These are phyloP conservation scores for Rhynchotus rufescens DNA, from an alignment of 2,797 vertebrate genomes.

Conservation along the genomic window DNA sequence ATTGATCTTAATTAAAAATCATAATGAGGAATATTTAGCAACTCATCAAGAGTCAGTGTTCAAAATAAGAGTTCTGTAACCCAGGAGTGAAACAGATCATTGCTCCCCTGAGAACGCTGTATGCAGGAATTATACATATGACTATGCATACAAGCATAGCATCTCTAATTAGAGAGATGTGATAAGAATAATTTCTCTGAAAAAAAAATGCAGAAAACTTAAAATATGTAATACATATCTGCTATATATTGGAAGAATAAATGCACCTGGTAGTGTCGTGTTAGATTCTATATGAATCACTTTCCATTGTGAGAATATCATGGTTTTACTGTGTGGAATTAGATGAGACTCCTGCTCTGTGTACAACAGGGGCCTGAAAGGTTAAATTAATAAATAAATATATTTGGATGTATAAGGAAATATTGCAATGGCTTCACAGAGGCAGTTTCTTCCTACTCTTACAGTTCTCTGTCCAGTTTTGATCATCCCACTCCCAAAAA, in stretches of 20 bases:
- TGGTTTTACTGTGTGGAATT: not conserved
- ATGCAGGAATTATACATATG: not conserved
- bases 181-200: not conserved
- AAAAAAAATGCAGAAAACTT: slow-evolving; percentile 7
- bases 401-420: not conserved
- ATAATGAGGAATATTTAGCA: not conserved
- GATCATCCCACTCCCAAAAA: not conserved
- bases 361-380: not conserved
- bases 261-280: not conserved
- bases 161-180: slow-evolving; percentile 38
- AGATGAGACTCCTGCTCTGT: not conserved
- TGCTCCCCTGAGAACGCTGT: not conserved
- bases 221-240: not conserved
- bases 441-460: not conserved
- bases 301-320: not conserved
- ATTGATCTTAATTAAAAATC: not conserved
- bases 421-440: not conserved
- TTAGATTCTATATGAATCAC: not conserved
- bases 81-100: not conserved
- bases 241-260: not conserved
- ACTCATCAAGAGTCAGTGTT: not conserved
- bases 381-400: slow-evolving; percentile 23
- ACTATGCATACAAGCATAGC: not conserved
- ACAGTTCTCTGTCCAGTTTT: not conserved
- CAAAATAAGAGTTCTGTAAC: not conserved